Evolutionary conservation across 2,888 invertebrate species (phyloP).

Genomic region (Julus scandinavius): DNA sequence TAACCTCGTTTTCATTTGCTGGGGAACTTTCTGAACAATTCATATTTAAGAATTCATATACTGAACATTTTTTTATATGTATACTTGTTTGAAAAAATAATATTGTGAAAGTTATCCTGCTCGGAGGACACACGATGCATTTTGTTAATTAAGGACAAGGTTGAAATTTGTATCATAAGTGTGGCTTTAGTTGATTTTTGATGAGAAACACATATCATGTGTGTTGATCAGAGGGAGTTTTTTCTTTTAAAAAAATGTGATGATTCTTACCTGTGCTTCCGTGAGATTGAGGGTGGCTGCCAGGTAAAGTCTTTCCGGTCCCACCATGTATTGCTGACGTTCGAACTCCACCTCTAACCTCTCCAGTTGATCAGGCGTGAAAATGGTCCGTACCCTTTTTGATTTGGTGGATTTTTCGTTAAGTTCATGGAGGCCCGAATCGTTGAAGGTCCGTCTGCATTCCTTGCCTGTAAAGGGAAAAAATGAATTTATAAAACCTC

Average conservation of each 20-base stretch:
- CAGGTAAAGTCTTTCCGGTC: constrained; percentile 90
- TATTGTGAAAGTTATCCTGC: too few species aligned
- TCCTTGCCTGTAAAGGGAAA: not conserved
- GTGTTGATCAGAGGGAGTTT: too few species aligned
- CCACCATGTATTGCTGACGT: constrained; percentile 97
- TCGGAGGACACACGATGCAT: too few species aligned
- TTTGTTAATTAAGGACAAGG: too few species aligned
- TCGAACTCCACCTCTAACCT: constrained; percentile 94
- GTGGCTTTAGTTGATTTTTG: too few species aligned
- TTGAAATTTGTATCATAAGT: too few species aligned
- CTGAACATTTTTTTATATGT: too few species aligned
- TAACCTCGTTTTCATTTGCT: not conserved
- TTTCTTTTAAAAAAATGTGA: too few species aligned
- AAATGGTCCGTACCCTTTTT: constrained; percentile 93
- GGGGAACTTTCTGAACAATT: not conserved
- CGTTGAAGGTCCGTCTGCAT: not conserved
- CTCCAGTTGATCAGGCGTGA: constrained; percentile 95
- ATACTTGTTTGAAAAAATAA: too few species aligned
- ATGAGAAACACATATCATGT: too few species aligned
- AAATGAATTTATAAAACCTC: not conserved
- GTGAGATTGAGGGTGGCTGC: constrained; percentile 88
- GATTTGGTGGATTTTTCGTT: constrained; percentile 66
- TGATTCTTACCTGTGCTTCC: constrained; percentile 80
- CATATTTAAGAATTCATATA: not conserved
- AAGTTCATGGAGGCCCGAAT: not conserved